These are phyloP conservation scores for Ptilorrhoa leucosticta DNA, from an alignment of 2,113 vertebrate genomes.

Conservation along the genomic window DNA sequence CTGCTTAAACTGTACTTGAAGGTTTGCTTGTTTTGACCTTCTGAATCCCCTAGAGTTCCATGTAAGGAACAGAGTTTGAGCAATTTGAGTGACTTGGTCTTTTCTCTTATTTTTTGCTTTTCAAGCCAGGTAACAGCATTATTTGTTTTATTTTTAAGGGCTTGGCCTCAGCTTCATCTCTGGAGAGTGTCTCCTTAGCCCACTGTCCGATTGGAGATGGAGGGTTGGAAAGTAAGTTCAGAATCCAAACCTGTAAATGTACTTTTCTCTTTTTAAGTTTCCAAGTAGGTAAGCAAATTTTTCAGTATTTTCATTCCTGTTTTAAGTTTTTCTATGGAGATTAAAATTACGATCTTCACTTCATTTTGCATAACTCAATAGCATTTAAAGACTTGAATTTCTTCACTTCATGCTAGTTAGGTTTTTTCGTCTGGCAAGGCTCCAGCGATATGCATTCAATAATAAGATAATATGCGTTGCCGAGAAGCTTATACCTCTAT, in stretches of 20 bases:
- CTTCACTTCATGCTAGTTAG: neutral
- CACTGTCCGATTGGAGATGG: constrained; percentile 88
- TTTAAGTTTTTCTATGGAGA: neutral
- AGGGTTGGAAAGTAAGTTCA: constrained; percentile 88
- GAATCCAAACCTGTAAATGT: neutral
- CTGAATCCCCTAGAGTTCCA: neutral
- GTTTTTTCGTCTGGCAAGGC: too few relatives aligned
- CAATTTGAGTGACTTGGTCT: neutral
- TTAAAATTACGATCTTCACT: neutral
- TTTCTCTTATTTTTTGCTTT: neutral
- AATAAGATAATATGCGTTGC: too few relatives aligned
- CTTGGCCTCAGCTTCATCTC: constrained; percentile 77
- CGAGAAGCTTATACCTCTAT: too few relatives aligned
- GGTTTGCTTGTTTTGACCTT: neutral
- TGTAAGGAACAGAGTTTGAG: neutral
- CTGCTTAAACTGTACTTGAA: neutral
- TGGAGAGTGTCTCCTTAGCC: constrained; percentile 87
- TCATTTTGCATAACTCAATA: neutral
- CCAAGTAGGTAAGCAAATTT: neutral
- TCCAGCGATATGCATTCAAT: too few relatives aligned
- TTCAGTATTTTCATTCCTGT: neutral
- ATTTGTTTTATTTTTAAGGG: constrained; percentile 73
- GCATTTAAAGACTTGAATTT: neutral
- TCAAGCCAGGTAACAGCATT: neutral
- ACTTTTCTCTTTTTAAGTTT: neutral